Conservation (phyloP, 1,140 invertebrate genomes). For the Eurytemora carolleeae region DNA sequence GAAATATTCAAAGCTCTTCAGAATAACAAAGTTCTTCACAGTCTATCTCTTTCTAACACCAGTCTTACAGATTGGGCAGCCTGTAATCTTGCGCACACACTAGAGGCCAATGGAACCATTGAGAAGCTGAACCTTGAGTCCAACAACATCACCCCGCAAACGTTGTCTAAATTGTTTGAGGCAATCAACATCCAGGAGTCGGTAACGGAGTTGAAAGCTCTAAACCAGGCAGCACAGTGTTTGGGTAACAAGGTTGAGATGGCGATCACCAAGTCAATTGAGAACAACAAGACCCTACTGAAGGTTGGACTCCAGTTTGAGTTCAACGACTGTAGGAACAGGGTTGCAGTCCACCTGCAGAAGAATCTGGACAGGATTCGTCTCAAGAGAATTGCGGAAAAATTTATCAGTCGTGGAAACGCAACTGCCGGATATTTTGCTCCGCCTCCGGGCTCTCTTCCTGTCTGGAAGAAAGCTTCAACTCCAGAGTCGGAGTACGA, state of each 20-base stretch:
- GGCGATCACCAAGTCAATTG: slow-evolving; percentile 77
- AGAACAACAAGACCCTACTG: slow-evolving; percentile 72
- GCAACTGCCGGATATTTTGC: neutral
- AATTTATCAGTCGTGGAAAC: neutral
- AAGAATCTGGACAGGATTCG: slow-evolving; percentile 15
- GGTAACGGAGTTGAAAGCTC: slow-evolving; percentile 2
- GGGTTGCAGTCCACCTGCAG: slow-evolving; percentile 14
- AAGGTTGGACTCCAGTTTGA: slow-evolving; percentile 80
- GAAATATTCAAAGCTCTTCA: slow-evolving; percentile 67
- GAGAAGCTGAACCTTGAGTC: slow-evolving; percentile 14
- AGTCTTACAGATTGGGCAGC: slow-evolving; percentile 6
- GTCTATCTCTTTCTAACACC: slow-evolving; percentile 5
- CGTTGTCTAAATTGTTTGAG: slow-evolving; percentile 13
- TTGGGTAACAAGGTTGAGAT: slow-evolving; percentile 93
- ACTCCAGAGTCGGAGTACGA: neutral
- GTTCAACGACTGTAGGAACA: slow-evolving; percentile 47
- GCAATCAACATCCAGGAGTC: neutral
- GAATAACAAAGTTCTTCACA: slow-evolving; percentile 12
- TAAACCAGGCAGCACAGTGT: slow-evolving; percentile 59
- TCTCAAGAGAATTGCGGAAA: slow-evolving; percentile 6
- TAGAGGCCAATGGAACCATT: slow-evolving; percentile 4
- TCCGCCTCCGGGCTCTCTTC: neutral
- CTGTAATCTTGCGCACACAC: slow-evolving; percentile 3
- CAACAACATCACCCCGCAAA: slow-evolving; percentile 11
- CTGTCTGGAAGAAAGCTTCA: neutral